These are phyloP conservation scores for Gymnothorax javanicus DNA, from an alignment of 2,797 vertebrate species.

Conservation along the genomic window DNA sequence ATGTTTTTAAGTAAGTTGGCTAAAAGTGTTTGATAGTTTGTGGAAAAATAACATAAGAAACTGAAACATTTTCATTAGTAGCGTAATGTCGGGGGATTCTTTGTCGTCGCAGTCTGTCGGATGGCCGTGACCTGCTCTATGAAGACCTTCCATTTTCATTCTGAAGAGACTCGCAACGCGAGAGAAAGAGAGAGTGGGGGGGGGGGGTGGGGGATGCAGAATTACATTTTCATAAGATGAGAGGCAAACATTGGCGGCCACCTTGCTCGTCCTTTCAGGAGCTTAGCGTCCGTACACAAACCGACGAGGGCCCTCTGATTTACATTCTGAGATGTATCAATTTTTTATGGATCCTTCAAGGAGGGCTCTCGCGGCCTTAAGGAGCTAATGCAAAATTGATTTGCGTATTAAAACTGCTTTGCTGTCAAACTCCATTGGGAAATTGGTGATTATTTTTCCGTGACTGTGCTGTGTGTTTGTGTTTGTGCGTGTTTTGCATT, in stretches of 20 bases:
- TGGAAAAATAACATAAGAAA: neutral
- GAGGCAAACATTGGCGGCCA: slow-evolving; percentile 59
- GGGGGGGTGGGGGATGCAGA: slow-evolving; percentile 49
- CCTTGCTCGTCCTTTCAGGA: slow-evolving; percentile 63
- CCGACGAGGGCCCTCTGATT: slow-evolving; percentile 75
- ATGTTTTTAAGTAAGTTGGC: neutral
- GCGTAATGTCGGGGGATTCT: neutral
- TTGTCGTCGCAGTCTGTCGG: too few relatives aligned
- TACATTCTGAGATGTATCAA: slow-evolving; percentile 82
- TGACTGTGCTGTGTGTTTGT: slow-evolving; percentile 41
- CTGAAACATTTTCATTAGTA: neutral
- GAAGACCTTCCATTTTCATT: slow-evolving; percentile 13
- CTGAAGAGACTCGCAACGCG: neutral
- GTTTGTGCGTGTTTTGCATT: neutral
- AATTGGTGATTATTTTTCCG: slow-evolving; percentile 75
- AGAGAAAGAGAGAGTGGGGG: slow-evolving; percentile 9
- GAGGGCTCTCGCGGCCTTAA: slow-evolving; percentile 79
- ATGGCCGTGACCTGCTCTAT: neutral
- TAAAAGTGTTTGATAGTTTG: neutral
- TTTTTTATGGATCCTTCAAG: slow-evolving; percentile 85
- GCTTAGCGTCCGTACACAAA: slow-evolving; percentile 69
- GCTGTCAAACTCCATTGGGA: slow-evolving; percentile 76
- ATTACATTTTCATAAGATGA: slow-evolving; percentile 64
- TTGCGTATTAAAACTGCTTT: slow-evolving; percentile 88
- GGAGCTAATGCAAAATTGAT: slow-evolving; percentile 92